Evolutionary conservation across 2,797 vertebrate species (phyloP), one percentile per base, ranked within the genome.

Genomic region (Todus mexicanus): DNA sequence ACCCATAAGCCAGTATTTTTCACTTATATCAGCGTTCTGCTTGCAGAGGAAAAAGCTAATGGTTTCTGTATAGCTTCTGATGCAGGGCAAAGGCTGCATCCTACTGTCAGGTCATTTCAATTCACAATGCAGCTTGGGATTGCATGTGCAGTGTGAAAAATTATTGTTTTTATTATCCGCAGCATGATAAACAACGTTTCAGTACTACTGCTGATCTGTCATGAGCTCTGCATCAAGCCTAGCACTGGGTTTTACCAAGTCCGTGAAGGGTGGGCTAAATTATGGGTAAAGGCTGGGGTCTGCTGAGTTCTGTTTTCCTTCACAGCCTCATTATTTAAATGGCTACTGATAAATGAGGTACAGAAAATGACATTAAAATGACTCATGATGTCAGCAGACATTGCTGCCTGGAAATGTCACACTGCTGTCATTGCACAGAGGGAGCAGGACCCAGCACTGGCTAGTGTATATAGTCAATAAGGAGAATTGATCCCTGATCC

Each of bases 331-430:
- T 84, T 82, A 91, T 92, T 95, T 89, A 92, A 95, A 90, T 78
- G 60, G 20, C 14, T 93, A 53, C 82, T 95, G 92, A 92, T 90
- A 92, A 94, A 85, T 81, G 59, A 96, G 81, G 48, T 84, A 63
- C 26, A 92, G 87, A 96, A 95, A 95, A 95, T 84, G 48, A 86
- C 85, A 83, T 94, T 96, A 94, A 96, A 94, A 86, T 83, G 68
- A 84, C 81, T 92, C 78, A 60, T 92, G 87, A 95, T 96, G 84
- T 92, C 94, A 89, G 57, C 81, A 79, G 70, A 40, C 56, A 40
- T 65, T 80, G 87, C 68, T 84, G 51, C 38, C 60, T 92, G 60
- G 59, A 94, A 94, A 75, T 91, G 84, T 79, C 87, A 90, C 15
- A 1, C 51, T 89, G 64, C 79, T 95, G 70, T 50, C 65, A 53